A percentile compares a stretch with the other conserved stretches of the same genome.
These are phyloP conservation scores for Remorina albescens DNA, from an alignment of 2,797 vertebrate genomes.

Conservation along the genomic window DNA sequence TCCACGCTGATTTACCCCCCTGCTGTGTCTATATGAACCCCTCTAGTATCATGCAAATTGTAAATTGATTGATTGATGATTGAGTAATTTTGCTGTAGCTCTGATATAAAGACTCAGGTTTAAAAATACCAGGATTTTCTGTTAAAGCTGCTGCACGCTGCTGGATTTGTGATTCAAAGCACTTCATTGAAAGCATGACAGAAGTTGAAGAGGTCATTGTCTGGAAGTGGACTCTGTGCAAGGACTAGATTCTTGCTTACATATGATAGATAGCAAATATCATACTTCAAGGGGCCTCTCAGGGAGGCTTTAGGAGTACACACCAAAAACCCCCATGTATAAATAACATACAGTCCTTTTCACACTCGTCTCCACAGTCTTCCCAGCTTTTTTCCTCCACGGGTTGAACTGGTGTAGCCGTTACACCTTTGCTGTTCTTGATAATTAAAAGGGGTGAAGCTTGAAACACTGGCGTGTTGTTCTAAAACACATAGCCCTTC, in stretches of 20 bases:
- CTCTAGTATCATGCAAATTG: too few species aligned
- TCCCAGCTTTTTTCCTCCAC: slow-evolving; percentile 14
- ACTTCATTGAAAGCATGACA: neutral
- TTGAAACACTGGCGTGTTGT: slow-evolving; percentile 60
- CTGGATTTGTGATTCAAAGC: neutral
- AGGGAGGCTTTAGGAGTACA: slow-evolving; percentile 17
- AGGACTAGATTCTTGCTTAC: slow-evolving; percentile 3
- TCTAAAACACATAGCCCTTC: slow-evolving; percentile 54
- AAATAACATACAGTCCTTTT: slow-evolving; percentile 23
- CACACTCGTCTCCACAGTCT: slow-evolving; percentile 23
- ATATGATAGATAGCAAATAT: slow-evolving; percentile 19
- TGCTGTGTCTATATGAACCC: too few species aligned
- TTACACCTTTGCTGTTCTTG: slow-evolving; percentile 48
- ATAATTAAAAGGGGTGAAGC: slow-evolving; percentile 28
- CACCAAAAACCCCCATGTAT: neutral
- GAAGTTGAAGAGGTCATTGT: slow-evolving; percentile 10
- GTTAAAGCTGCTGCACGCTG: slow-evolving; percentile 7
- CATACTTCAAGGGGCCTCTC: neutral
- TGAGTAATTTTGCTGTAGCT: neutral
- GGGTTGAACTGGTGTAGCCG: slow-evolving; percentile 15
- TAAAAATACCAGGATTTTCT: neutral
- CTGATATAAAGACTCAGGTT: neutral
- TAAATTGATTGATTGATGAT: too few species aligned
- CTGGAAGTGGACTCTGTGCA: neutral
- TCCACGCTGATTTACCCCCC: too few species aligned